Evolutionary conservation across 2,888 invertebrate genomes (phyloP), one percentile per base, ranked within the genome.

Genomic region (Melolontha melolontha): DNA sequence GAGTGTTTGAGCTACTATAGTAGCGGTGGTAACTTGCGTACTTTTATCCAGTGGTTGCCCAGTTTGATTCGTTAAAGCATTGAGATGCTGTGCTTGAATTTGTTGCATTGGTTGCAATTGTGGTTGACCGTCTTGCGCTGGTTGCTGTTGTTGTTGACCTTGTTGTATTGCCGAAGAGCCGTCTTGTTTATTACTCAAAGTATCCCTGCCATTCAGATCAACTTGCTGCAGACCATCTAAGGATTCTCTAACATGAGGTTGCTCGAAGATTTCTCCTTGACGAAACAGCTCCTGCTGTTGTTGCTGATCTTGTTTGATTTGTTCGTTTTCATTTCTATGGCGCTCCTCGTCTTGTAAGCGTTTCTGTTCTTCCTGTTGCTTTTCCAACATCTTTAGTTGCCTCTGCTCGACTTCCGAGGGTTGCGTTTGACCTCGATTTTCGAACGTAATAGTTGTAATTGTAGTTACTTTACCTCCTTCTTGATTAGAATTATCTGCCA

Each of bases 371-470:
- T 66, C 42, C 49, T 49, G 50, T 22, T 66, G 66, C 17, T 39
- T 59, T 7, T n/a, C 39, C 29, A 59, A 29, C 51, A 66, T 51
- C 5, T 59, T 16, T n/a, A 41, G 50, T 41, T 66, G 66, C 40
- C 66, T 17, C 16, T 66, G 66, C 2, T 50, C 12, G 5, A 66
- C 42, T 14, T 66, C 66, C 0, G 66, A 67, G 5, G 64, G 42
- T 39, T 47, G 14, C 5, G 5, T 51, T 49, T 51, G 6, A n/a
- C n/a, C 5, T 16, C 17, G n/a, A 12, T 29, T 29, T 41, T 11
- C 50, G 47, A 7, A 14, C 22, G 39, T 6, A 16, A 11, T 34
- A 41, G 14, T 14, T n/a, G 10, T 16, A 11, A 10, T 10, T 11
- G 50, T 17, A 27, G 50, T 8, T n/a, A 39, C 11, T 39, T 50